Evolutionary conservation across 2,888 invertebrate species (phyloP), one percentile per base, ranked within the genome.

Genomic region (Galeruca laticollis): DNA sequence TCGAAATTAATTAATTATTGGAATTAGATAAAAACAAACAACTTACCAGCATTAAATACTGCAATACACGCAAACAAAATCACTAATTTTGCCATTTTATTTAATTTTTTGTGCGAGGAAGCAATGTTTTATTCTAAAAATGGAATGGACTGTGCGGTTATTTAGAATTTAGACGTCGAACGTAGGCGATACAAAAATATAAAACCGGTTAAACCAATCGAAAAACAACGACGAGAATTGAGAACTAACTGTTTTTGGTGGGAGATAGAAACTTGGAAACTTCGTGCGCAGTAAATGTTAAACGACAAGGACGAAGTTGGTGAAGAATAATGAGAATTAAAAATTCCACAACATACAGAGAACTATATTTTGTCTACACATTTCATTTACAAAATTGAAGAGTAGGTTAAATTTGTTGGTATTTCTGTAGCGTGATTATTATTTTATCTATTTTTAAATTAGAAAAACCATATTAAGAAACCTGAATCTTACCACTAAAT

Each of bases 11-110:
- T 47, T 47, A 15, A 47, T 9, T 2, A 0, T 13, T 10, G 13
- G 11, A 18, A 18, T 18, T 15, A 10, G 9, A 47, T 5, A n/a
- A n/a, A 26, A n/a, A 37, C 26, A 47, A 40, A 2, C 8, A 15
- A 69, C 73, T 71, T 35, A 73, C 73, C 73, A 15, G 68, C 65
- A 26, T 68, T 71, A 20, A 71, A 65, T 18, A 65, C 59, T 13
- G 69, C 71, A 9, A 71, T 60, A 49, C 69, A 73, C 21, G 68
- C 73, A 11, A 73, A 70, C 20, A 73, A 9, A 8, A 69, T 37
- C 65, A 73, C 73, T 21, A 73, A 62, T 52, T 70, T 73, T 2
- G 73, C 57, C 73, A 73, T 73, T 59, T 61, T 63, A 8, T 18
- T 57, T 11, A 5, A 26, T 26, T 1, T 35, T 49, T 63, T 68